Evolutionary conservation across 2,888 invertebrate genomes (phyloP), one percentile per base, ranked within the genome.

Genomic region (Plagodis dolabraria): DNA sequence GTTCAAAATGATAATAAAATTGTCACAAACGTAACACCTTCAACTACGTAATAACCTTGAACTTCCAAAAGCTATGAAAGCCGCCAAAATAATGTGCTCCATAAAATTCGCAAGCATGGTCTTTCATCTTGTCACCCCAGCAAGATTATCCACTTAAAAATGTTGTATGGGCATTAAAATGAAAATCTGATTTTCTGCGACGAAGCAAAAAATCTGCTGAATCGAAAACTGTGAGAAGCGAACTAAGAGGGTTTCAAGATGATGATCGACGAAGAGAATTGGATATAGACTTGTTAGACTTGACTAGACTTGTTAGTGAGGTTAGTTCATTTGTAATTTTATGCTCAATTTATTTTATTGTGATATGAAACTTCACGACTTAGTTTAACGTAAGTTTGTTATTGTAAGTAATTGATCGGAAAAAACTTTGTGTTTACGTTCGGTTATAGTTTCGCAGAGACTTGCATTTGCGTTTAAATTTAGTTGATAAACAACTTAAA

Each of bases 161-260:
- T 70, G 69, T 65, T 59, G 47, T 60, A 57, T 57, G 49, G 34
- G 57, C 42, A 71, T 69, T 69, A 67, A 72, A 74, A 69, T 63
- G 56, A 69, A 71, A 69, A 69, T 65, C 62, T 12, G 52, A 57
- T 68, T 69, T 61, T 48, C 50, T 54, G 67, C 72, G 65, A 67
- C 45, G 54, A 59, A 54, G 72, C 67, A 51, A 66, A 67, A 73
- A 71, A 49, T 61, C 59, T 60, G 69, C 69, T 43, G 55, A 69
- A 53, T 42, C 47, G 51, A 48, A 38, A 11, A 55, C 43, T 49
- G 54, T 36, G 47, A 42, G 50, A 44, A 46, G 58, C 45, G 33
- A 53, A 62, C 47, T 66, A 62, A 67, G 58, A 63, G 57, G 42
- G 54, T 45, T 48, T 57, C 10, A 43, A 22, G 35, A n/a, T 11